Base-by-base conservation (phyloP, 37 sponge, comb jelly and placozoan species). In the Tethya wilhelma region DNA sequence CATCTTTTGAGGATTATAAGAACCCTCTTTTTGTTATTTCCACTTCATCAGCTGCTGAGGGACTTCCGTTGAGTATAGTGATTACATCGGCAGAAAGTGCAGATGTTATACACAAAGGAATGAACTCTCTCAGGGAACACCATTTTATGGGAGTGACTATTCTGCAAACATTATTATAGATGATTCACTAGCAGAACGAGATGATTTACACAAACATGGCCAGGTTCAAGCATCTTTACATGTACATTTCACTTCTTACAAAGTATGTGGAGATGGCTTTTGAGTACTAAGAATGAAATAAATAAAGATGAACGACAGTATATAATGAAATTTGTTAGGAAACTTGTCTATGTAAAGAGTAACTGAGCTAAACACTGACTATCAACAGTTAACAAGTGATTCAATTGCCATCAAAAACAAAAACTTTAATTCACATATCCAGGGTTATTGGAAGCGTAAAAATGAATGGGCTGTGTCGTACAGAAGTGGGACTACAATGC, bases 71-170 rank as follows among this genome's bases (percentile, higher is more conserved):
- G 36, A 59, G 58, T 11, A 34, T 56, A 57, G 59, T 55, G 1
- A 33, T 74, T 29, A 74, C 59, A 36, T 74, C 75, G 37, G 75
- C 32, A 32, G 75, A 74, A 56, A 53, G 58, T 32, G 14, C 56
- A 29, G 75, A 57, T 14, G 37, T 34, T 32, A 57, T 56, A 25
- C 34, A 53, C 2, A 53, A 55, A 57, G 75, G 36, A 30, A 56
- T 74, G 75, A 12, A 29, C 32, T 31, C 17, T 53, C 8, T 74
- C 32, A 3, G 56, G 59, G 19, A 74, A 36, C 43, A 25, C 49
- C 73, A 40, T 71, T 71, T 34, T 71, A 71, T 71, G 49, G 49
- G 32, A 40, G 25, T 37, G 73, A 49, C 46, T 34, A 40, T 17
- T 6, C 73, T 14, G 53, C 53, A 19, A 49, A 49, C 19, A 41